Base-by-base conservation (phyloP, 2,113 vertebrate genomes). In the Upupa epops region DNA sequence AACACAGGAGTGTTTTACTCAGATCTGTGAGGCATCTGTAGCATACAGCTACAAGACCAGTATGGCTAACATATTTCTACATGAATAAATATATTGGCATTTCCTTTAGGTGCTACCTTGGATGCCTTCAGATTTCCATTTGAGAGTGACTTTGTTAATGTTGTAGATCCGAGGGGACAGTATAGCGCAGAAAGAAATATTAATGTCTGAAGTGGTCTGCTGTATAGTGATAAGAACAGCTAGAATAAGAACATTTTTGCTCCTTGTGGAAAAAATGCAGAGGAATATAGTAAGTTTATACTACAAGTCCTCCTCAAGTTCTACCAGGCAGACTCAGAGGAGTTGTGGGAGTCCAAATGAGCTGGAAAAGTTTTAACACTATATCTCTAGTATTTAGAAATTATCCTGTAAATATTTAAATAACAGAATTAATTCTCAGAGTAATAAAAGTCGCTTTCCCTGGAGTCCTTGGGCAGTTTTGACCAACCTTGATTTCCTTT, bases 21-120 rank as follows among this genome's bases (percentile, higher is more conserved):
- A 58, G 14, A 20, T 48, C 14, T 71, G 8, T 61, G 34, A 82
- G n/a, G 45, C 37, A 37, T 61, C 12, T 46, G 21, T 59, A 49
- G 8, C 22, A 14, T 32, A 36, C 46, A 83, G 17, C 68, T 55
- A 1, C 1, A 7, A 58, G 21, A 32, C 9, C 17, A 17, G 8
- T 7, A 8, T 36, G 68, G 11, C 32, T 54, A 36, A 31, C 0
- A 0, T 19, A 37, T 0, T 0, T 15, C 34, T 32, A 11, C 0
- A 0, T 1, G 1, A 22, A 31, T 72, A 31, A 79, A 32, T 7
- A 14, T 37, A 8, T 36, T 37, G 1, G 0, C 21, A 3, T 75
- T 85, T 91, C 14, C 58, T 75, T 72, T 6, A 2, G 13, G 12
- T 45, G 18, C 18, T 0, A 1, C 40, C 49, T 40, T 40, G 32